Percentiles rank a stretch among this genome's conserved stretches.
phyloP scores from a whole-genome alignment of 2,888 invertebrate genomes.

The Cantharis flavilabris region DNA sequence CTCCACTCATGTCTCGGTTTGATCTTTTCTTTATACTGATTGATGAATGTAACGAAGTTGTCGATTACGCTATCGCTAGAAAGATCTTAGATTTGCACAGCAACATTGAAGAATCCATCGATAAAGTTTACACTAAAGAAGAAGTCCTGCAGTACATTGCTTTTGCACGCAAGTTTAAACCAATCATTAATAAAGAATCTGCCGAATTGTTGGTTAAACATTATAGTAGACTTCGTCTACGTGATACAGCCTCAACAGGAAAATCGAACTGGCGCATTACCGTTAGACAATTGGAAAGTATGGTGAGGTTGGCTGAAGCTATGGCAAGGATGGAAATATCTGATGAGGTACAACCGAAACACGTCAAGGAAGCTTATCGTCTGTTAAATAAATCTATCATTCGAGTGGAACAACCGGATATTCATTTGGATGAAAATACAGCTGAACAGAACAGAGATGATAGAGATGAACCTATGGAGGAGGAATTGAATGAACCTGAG shows the following conservation, averaged over 20 bases:
- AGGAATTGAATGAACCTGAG: constrained; percentile 46
- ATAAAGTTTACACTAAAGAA: constrained; percentile 82
- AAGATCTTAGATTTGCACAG: constrained; percentile 95
- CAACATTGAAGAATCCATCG: constrained; percentile 77
- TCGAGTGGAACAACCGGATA: constrained; percentile 96
- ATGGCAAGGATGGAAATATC: constrained; percentile 96
- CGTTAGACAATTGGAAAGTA: constrained; percentile 92
- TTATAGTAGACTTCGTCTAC: constrained; percentile 83
- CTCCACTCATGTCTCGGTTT: constrained; percentile 99
- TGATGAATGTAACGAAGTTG: constrained; percentile 94
- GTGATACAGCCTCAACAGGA: constrained; percentile 69
- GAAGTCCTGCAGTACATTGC: constrained; percentile 95
- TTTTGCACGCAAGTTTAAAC: constrained; percentile 95
- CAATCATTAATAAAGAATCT: constrained; percentile 81
- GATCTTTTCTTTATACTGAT: constrained; percentile 98
- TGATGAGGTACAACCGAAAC: constrained; percentile 82
- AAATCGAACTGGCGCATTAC: constrained; percentile 94
- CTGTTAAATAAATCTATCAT: constrained; percentile 96
- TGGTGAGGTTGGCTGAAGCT: constrained; percentile 95
- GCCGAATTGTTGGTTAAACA: constrained; percentile 83
- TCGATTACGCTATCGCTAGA: constrained; percentile 95
- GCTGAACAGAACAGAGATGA: constrained; percentile 58
- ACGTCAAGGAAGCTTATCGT: constrained; percentile 86
- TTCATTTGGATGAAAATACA: constrained; percentile 85
- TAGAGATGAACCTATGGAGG: constrained; percentile 51